Evolutionary conservation across 2,113 vertebrate species (phyloP).

Genomic region (Struthidea cinerea): DNA sequence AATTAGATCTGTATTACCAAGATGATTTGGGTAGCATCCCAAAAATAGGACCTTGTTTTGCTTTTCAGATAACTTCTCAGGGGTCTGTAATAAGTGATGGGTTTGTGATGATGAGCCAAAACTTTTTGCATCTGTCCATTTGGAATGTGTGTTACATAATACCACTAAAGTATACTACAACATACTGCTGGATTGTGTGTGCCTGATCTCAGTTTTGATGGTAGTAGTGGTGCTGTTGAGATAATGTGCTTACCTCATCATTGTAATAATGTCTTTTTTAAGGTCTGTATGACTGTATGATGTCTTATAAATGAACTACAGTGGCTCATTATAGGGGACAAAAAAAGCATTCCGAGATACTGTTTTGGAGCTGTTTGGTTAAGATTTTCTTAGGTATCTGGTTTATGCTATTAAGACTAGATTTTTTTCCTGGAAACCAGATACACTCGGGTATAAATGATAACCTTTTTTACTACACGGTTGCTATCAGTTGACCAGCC

Average conservation of each 20-base stretch:
- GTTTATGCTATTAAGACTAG: not conserved
- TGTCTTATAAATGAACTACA: not conserved
- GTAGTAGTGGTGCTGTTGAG: not conserved
- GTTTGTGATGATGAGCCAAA: not conserved
- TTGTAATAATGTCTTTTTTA: not conserved
- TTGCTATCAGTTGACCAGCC: not conserved
- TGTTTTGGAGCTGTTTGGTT: not conserved
- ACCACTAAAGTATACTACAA: not conserved
- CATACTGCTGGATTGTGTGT: not conserved
- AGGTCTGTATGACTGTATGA: not conserved
- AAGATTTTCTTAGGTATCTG: not conserved
- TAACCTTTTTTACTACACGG: not conserved
- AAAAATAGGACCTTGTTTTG: not conserved
- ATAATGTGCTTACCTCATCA: not conserved
- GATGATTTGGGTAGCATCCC: not conserved
- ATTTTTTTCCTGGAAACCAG: not conserved
- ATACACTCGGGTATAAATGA: rapidly evolving
- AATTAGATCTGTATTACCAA: not conserved
- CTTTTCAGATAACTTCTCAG: not conserved
- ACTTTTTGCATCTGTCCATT: not conserved
- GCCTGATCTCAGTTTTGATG: not conserved
- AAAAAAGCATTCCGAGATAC: not conserved
- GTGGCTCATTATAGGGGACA: rapidly evolving
- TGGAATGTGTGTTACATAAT: not conserved
- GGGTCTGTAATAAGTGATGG: not conserved